Percentiles rank a stretch among this genome's conserved stretches.
Conservation (phyloP, 2,113 vertebrate genomes). For the Corythoichthys haematopterus region DNA sequence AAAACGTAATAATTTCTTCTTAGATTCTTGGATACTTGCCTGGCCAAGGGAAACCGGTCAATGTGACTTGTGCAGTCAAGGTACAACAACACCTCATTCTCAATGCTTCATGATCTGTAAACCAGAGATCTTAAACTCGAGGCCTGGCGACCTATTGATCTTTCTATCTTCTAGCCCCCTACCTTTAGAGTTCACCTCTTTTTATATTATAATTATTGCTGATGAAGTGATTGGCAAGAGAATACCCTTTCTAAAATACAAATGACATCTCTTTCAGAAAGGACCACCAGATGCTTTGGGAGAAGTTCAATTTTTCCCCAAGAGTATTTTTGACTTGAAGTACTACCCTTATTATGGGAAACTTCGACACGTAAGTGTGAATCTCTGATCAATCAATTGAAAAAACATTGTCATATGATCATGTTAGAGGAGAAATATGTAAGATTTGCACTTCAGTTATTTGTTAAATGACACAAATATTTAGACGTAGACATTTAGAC, state of each 20-base stretch:
- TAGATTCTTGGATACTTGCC: constrained; percentile 92
- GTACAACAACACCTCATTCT: constrained; percentile 50
- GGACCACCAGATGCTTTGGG: constrained; percentile 78
- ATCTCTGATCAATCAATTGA: neutral
- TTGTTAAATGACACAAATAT: no score
- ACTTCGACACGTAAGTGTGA: constrained; percentile 83
- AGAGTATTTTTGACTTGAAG: constrained; percentile 82
- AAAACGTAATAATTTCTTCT: constrained; percentile 13
- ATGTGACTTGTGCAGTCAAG: constrained; percentile 84
- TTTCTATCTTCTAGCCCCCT: no score
- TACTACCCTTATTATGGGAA: constrained; percentile 97
- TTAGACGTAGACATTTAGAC: no score
- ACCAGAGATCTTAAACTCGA: no score
- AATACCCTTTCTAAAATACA: neutral
- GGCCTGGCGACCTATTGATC: no score
- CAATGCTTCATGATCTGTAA: no score
- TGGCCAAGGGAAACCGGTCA: constrained; percentile 82
- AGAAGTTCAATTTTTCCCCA: constrained; percentile 82
- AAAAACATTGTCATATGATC: neutral
- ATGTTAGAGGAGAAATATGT: neutral
- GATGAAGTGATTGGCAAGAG: no score
- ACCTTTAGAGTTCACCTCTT: no score
- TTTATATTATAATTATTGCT: no score
- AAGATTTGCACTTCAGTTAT: no score
- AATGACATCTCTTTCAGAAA: constrained; percentile 72